phyloP scores from a whole-genome alignment of 2,888 invertebrate species.

The Odontocerum albicorne region DNA sequence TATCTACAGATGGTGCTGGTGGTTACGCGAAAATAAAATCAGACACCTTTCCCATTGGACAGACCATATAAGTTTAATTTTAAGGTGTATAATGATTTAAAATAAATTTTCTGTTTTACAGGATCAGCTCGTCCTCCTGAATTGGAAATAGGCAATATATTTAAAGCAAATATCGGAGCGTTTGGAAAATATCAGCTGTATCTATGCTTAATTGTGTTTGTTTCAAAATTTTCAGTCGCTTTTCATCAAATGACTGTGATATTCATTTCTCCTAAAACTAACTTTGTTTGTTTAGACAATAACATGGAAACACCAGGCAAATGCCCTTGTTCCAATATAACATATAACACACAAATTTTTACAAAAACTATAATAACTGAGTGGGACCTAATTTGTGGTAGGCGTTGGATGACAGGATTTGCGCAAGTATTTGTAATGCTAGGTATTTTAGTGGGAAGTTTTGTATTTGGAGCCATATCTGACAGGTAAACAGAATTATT shows the following conservation, averaged over 20 bases:
- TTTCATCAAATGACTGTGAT: conserved; percentile 57
- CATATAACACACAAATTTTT: conserved; percentile 67
- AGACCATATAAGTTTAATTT: no score
- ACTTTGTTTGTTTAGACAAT: conserved; percentile 42
- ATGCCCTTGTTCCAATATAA: conserved; percentile 60
- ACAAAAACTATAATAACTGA: conserved; percentile 69
- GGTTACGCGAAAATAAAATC: no score
- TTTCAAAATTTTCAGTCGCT: conserved; percentile 53
- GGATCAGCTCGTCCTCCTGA: no score
- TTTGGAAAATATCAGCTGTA: conserved; percentile 56
- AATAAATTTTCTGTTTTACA: no score
- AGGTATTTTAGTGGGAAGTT: conserved; percentile 72
- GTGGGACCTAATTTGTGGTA: conserved; percentile 75
- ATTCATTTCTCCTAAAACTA: conserved; percentile 51
- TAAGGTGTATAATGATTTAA: no score
- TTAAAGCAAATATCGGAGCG: conserved; percentile 51
- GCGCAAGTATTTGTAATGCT: conserved; percentile 76
- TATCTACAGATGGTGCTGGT: no score
- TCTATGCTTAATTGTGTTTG: conserved; percentile 48
- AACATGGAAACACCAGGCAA: conserved; percentile 39
- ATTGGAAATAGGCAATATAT: conserved; percentile 41
- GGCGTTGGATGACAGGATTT: conserved; percentile 63
- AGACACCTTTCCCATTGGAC: no score
- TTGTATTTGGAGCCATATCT: conserved; percentile 71
- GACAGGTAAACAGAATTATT: no score